These are phyloP conservation scores for Tipula lateralis DNA, from an alignment of 2,888 invertebrate species.

Conservation along the genomic window DNA sequence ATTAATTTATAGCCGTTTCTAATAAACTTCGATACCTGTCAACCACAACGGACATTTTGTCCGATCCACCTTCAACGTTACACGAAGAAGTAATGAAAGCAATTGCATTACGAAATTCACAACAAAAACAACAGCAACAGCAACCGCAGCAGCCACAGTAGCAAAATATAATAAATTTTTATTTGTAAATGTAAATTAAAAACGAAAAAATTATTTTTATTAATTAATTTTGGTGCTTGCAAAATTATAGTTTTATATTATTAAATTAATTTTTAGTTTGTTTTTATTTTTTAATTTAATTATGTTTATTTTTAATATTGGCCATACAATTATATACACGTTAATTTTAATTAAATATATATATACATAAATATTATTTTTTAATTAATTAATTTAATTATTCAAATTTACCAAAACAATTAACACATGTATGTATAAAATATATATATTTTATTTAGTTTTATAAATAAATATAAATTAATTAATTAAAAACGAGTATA, in stretches of 20 bases:
- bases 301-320: neutral
- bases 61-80: slow-evolving; percentile 74
- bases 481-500: neutral
- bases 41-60: slow-evolving; percentile 87
- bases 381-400: neutral
- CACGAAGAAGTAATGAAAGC: slow-evolving; percentile 86
- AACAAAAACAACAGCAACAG: neutral
- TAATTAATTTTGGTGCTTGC: neutral
- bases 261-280: neutral
- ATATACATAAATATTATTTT: neutral
- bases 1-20: slow-evolving; percentile 68
- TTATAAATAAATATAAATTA: neutral
- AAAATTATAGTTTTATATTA: slow-evolving; percentile 5
- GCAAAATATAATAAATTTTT: neutral
- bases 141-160: slow-evolving; percentile 2
- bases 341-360: neutral
- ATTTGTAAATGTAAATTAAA: neutral
- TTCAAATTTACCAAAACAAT: neutral
- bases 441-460: neutral
- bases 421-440: neutral
- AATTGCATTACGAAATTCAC: slow-evolving; percentile 44
- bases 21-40: slow-evolving; percentile 86
- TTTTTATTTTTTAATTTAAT: neutral
- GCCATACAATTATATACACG: neutral
- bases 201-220: neutral